Percentiles rank a stretch among this genome's conserved stretches.
These are phyloP conservation scores for Drosophila kambysellisi DNA, from an alignment of 2,888 invertebrate genomes.

Conservation along the genomic window DNA sequence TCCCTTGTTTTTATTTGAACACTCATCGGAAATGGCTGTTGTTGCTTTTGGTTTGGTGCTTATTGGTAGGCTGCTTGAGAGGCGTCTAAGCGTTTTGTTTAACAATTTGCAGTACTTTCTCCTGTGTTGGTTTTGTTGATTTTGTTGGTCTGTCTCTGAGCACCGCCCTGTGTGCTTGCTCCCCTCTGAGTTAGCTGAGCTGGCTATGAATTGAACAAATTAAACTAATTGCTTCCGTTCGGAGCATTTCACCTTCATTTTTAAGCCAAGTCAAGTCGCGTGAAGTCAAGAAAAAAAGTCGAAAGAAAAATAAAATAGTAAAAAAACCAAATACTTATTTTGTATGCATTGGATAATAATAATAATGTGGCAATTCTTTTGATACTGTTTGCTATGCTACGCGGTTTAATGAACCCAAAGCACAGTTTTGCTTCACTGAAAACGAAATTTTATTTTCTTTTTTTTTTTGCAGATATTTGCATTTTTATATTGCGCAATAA, in stretches of 20 bases:
- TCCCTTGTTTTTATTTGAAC: conserved; percentile 8
- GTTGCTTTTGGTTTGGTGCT: conserved; percentile 5
- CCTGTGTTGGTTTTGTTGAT: conserved; percentile 24
- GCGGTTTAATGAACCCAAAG: conserved; percentile 63
- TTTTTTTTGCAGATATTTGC: conserved; percentile 80
- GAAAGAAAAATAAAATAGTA: neutral
- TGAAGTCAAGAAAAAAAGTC: conserved; percentile 7
- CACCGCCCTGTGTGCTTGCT: conserved; percentile 3
- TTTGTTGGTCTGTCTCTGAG: neutral
- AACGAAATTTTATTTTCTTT: conserved; percentile 12
- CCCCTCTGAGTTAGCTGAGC: conserved; percentile 10
- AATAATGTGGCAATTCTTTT: conserved; percentile 66
- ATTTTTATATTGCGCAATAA: conserved; percentile 74
- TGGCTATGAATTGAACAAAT: conserved; percentile 41
- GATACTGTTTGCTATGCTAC: conserved; percentile 25
- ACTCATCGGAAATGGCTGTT: conserved; percentile 15
- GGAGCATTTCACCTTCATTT: conserved; percentile 71
- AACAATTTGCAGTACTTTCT: conserved; percentile 71
- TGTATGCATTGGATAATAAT: conserved; percentile 40
- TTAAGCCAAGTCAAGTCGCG: conserved; percentile 31
- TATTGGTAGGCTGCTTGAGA: conserved; percentile 30
- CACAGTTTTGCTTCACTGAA: conserved; percentile 41
- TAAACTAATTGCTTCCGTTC: conserved; percentile 77
- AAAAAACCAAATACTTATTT: conserved; percentile 40
- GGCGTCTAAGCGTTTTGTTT: conserved; percentile 61